Evolutionary conservation across 1,140 invertebrate species (phyloP), one percentile per base, ranked within the genome.

Genomic region (Drosophila santomea): DNA sequence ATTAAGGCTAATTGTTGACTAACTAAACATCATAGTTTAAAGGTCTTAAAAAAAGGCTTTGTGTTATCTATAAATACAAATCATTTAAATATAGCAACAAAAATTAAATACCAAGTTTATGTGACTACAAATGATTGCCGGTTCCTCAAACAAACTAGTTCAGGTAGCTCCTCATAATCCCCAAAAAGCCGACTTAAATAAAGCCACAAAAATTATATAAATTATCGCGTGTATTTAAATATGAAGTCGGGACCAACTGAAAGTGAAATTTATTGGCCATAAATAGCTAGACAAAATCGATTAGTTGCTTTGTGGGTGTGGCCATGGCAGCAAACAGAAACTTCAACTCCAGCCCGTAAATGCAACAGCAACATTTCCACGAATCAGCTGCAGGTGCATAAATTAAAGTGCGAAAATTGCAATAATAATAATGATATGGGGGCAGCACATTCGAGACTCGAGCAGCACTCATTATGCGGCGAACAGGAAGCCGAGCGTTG

Each of bases 391-490:
- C 82, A 88, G 83, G 84, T 88, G 83, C 83, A 88, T 88, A 88
- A 88, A 88, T 88, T 88, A 88, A 89, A 88, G 83, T 88, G 83
- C 72, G 83, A 88, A 88, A 88, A 82, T 59, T 81, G 83, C 81
- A 81, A 89, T 88, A 89, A 75, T 60, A 60, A 83, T 89, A 83
- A 88, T 88, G 66, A 72, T 82, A 88, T 68, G 75, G 69, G 61
- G 74, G 66, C 61, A 67, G 68, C 43, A 45, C 63, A 47, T 36
- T 50, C 62, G 44, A 36, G 44, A 41, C 38, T 66, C 17, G 35
- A 52, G 36, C 23, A 54, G 78, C 57, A 47, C 58, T 82, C 80
- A 83, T 85, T 85, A 85, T 84, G 63, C 74, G 61, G 60, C 50
- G 25, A 82, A 71, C 79, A 88, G 82, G 83, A 86, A 86, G 84